Conservation (phyloP, 53 echinoderm and acorn worm species). For the Stichopus horrens region DNA sequence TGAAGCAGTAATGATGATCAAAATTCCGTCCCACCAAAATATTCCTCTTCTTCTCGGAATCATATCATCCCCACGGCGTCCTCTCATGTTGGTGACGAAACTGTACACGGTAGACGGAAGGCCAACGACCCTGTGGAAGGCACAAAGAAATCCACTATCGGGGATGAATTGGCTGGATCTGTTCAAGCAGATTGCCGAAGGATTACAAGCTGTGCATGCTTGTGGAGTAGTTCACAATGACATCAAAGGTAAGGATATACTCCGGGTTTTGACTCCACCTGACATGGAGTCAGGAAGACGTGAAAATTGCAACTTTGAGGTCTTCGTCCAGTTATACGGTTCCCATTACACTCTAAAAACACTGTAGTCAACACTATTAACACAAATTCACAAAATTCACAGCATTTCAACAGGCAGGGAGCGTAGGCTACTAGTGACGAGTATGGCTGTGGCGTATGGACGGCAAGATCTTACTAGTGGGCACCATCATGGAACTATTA, state of each 20-base stretch:
- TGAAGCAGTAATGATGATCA: slow-evolving; percentile 17
- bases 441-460: too few relatives aligned
- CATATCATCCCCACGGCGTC: slow-evolving; percentile 17
- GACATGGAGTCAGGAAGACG: too few relatives aligned
- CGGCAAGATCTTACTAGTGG: too few relatives aligned
- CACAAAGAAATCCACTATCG: slow-evolving; percentile 21
- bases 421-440: too few relatives aligned
- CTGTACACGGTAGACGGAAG: slow-evolving; percentile 5
- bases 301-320: too few relatives aligned
- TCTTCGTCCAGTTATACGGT: too few relatives aligned
- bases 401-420: too few relatives aligned
- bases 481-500: too few relatives aligned
- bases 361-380: too few relatives aligned
- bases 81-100: slow-evolving; percentile 20
- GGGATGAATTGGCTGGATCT: slow-evolving; percentile 27
- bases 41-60: slow-evolving; percentile 17
- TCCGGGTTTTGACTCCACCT: too few relatives aligned
- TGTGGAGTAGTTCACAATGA: slow-evolving; percentile 8
- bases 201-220: slow-evolving; percentile 12
- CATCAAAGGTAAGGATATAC: neutral
- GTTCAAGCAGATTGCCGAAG: neutral
- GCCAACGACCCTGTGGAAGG: neutral
- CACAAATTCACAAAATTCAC: too few relatives aligned
- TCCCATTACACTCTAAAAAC: too few relatives aligned
- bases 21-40: slow-evolving; percentile 21